phyloP scores from a whole-genome alignment of 2,797 vertebrate genomes.

The Myotis planiceps region DNA sequence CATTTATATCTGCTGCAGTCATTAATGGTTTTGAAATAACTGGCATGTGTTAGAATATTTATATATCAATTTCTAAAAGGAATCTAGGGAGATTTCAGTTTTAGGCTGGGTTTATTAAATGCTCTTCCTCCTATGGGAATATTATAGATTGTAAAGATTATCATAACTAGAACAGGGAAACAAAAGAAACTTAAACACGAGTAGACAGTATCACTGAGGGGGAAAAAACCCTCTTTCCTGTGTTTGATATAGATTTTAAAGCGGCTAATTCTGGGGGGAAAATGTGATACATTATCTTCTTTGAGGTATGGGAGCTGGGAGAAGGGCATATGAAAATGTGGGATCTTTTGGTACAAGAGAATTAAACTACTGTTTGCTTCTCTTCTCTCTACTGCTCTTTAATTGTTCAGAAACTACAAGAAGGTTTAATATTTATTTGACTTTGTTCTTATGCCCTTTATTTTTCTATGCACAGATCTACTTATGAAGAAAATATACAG shows the following conservation, averaged over 20 bases:
- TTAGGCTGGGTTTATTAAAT: neutral
- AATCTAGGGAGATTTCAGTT: neutral
- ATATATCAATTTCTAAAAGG: neutral
- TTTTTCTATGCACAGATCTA: neutral
- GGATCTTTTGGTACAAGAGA: neutral
- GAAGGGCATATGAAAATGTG: neutral
- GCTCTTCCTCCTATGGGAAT: neutral
- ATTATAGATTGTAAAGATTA: neutral
- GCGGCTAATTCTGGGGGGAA: neutral
- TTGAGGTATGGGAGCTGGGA: neutral
- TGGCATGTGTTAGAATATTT: neutral
- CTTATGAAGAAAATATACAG: neutral
- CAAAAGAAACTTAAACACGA: neutral
- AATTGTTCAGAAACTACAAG: neutral
- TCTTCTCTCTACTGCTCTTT: neutral
- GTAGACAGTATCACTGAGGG: neutral
- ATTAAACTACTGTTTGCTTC: neutral
- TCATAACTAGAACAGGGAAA: neutral
- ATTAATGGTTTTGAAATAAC: neutral
- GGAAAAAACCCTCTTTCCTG: neutral
- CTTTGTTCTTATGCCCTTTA: constrained; percentile 2
- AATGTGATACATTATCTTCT: neutral
- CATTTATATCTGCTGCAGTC: neutral
- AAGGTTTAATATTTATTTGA: neutral
- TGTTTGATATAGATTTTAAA: constrained; percentile 30